Evolutionary conservation across 1,140 invertebrate genomes (phyloP).

Genomic region (Drosophila guanche): DNA sequence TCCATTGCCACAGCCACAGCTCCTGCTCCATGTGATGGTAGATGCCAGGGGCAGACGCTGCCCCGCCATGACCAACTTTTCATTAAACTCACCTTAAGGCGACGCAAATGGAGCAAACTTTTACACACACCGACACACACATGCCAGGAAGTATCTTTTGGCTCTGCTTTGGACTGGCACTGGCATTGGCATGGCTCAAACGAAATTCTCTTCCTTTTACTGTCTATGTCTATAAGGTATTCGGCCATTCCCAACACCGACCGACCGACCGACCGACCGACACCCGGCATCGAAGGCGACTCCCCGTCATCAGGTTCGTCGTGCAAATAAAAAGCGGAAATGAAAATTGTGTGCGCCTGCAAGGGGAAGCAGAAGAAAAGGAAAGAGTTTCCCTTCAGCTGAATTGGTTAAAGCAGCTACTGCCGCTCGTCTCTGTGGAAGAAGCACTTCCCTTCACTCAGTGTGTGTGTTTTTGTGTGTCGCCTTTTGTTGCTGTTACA

Average conservation of each 20-base stretch:
- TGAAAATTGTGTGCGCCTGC: constrained; percentile 63
- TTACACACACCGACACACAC: constrained; percentile 19
- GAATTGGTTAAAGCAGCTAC: constrained; percentile 54
- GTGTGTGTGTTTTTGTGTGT: constrained; percentile 4
- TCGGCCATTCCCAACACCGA: constrained; percentile 2
- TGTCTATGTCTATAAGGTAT: constrained; percentile 39
- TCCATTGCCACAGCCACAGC: constrained; percentile 25
- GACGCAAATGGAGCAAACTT: constrained; percentile 61
- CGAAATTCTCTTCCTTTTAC: constrained; percentile 61
- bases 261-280: too few species aligned
- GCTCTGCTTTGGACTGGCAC: not conserved
- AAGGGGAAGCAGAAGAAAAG: constrained; percentile 19
- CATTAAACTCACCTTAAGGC: constrained; percentile 70
- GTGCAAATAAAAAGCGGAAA: constrained; percentile 67
- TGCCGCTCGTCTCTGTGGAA: not conserved
- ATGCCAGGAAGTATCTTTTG: not conserved
- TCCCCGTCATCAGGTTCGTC: constrained; percentile 21
- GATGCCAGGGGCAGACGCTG: not conserved
- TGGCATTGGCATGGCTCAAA: constrained; percentile 36
- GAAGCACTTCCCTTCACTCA: not conserved
- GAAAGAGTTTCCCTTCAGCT: constrained; percentile 13
- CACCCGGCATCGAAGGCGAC: not conserved
- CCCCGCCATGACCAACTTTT: constrained; percentile 46
- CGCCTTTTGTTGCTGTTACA: constrained; percentile 56
- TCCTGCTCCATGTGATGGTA: constrained; percentile 6